Conservation (phyloP, 2,888 invertebrate species). For the Crocallis elinguaria region DNA sequence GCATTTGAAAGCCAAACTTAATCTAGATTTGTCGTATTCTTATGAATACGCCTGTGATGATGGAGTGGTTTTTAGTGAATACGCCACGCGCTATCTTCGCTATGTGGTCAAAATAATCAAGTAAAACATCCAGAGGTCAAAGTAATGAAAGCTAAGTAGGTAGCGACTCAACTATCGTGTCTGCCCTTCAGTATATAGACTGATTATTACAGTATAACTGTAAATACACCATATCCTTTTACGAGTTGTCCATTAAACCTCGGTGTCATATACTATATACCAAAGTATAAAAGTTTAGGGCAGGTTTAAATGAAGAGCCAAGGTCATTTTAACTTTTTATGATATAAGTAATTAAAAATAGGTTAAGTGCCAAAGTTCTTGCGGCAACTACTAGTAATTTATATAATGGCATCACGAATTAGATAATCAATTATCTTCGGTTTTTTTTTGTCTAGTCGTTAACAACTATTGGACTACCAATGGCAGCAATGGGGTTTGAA, state of each 20-base stretch:
- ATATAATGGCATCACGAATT: too few relatives aligned
- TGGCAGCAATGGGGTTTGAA: too few relatives aligned
- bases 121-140: slow-evolving; percentile 13
- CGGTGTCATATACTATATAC: slow-evolving; percentile 27
- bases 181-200: slow-evolving; percentile 23
- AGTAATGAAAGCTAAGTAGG: slow-evolving; percentile 17
- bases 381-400: too few relatives aligned
- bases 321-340: slow-evolving; percentile 2
- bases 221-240: slow-evolving; percentile 26
- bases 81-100: too few relatives aligned
- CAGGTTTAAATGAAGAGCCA: slow-evolving; percentile 12
- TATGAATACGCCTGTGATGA: too few relatives aligned
- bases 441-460: too few relatives aligned
- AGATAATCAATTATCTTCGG: too few relatives aligned
- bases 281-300: slow-evolving; percentile 22
- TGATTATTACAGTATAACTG: slow-evolving; percentile 7
- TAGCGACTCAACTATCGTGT: slow-evolving; percentile 9
- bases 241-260: slow-evolving; percentile 22
- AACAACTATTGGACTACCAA: too few relatives aligned
- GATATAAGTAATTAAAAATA: background rate
- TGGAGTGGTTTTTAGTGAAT: too few relatives aligned
- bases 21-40: too few relatives aligned
- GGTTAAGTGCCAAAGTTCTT: background rate
- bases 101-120: too few relatives aligned
- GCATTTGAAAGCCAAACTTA: too few relatives aligned